Base-by-base conservation (phyloP, 2,113 vertebrate genomes). In the Neomonachus schauinslandi region DNA sequence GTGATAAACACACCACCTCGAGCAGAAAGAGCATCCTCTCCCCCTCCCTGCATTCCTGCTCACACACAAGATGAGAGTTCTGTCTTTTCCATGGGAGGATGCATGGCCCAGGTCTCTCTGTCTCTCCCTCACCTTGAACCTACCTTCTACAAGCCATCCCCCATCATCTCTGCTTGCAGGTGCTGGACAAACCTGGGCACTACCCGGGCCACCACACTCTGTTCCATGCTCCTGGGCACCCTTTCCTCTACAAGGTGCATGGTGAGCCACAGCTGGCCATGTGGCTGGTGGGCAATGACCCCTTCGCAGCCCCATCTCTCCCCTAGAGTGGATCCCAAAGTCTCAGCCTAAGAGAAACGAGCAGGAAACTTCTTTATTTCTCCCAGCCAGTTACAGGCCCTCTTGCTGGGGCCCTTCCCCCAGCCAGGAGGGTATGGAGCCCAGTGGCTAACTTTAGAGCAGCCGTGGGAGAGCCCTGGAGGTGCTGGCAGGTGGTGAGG, bases 401-500 rank as follows among this genome's bases (percentile, higher is more conserved):
- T 33, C 9, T 15, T 65, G 18, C 21, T 49, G 15, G 24, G 42
- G 10, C 5, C 61, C 51, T 80, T 18, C 16, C 21, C 42, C 3
- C 1, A 59, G 74, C 12, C 39, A 26, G n/a, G 57, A 51, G 24
- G 16, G 0, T 26, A 24, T 22, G 24, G 33, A 86, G 51, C 15
- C 2, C 2, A 16, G 6, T 4, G 5, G 22, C 19, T 3, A 26
- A 51, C 59, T 82, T 21, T 8, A 11, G 2, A 42, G 15, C 16
- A 15, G 49, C 4, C 2, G 5, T 3, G 2, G 31, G 49, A 59
- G 46, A 71, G 33, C 28, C 53, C 1, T 21, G 15, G 9, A 8
- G 49, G 2, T 0, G 2, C 28, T 18, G 26, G 39, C 39, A 15
- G 0, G n/a, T 55, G 26, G 22, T 28, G 19, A 8, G 3, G 16